Conservation (phyloP, 2,888 invertebrate species). For the Metellina segmentata region DNA sequence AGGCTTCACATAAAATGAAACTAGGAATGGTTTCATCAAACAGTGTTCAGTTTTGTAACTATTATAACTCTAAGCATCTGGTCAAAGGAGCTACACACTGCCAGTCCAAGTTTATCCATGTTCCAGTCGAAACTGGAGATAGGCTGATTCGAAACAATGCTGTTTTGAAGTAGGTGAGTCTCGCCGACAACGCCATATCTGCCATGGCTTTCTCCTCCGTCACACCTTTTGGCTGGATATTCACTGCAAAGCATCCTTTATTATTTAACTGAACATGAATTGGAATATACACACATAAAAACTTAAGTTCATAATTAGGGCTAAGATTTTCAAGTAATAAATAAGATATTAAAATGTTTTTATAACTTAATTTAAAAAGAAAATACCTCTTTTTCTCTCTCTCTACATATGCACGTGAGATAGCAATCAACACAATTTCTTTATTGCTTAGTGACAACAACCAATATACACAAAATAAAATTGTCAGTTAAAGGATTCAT, state of each 20-base stretch:
- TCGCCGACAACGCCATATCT: conserved; percentile 89
- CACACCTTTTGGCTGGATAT: conserved; percentile 89
- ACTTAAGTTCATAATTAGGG: background rate
- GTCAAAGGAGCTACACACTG: conserved; percentile 94
- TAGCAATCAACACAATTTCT: too few relatives aligned
- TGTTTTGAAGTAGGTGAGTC: conserved; percentile 89
- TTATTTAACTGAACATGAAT: background rate
- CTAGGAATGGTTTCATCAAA: conserved; percentile 62
- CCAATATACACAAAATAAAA: too few relatives aligned
- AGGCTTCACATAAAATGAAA: background rate
- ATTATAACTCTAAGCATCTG: conserved; percentile 92
- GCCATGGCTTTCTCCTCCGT: conserved; percentile 86
- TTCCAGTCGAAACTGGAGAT: conserved; percentile 95
- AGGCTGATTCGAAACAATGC: conserved; percentile 91
- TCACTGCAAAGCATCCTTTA: conserved; percentile 82
- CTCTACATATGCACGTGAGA: too few relatives aligned
- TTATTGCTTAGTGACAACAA: too few relatives aligned
- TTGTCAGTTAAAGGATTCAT: too few relatives aligned
- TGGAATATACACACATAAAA: background rate
- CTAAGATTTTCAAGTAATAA: background rate
- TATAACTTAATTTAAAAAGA: background rate
- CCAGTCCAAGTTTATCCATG: conserved; percentile 92
- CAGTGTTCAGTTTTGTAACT: conserved; percentile 89
- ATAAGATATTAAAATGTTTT: background rate
- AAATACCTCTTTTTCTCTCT: too few relatives aligned